A percentile compares a stretch with the other conserved stretches of the same genome.
These are phyloP conservation scores for Apamea anceps DNA, from an alignment of 2,888 invertebrate genomes.

Conservation along the genomic window DNA sequence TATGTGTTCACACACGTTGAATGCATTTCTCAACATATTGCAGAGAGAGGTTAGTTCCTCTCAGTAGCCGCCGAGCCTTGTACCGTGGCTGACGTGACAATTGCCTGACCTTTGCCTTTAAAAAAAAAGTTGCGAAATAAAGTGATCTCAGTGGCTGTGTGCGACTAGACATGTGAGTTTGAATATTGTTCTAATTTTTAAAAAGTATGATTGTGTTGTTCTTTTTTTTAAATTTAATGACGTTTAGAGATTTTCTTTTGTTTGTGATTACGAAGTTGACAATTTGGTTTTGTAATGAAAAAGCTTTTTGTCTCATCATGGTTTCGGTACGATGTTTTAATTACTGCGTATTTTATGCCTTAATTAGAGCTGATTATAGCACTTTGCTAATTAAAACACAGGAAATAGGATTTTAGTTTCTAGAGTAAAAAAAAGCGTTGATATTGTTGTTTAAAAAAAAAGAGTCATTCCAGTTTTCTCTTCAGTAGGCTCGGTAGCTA, in stretches of 20 bases:
- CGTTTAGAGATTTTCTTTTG: constrained; percentile 1
- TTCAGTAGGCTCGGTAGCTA: background rate
- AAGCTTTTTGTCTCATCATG: constrained; percentile 4
- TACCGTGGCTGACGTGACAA: constrained; percentile 69
- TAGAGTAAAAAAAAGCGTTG: background rate
- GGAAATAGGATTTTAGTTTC: background rate
- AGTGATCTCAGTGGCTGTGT: constrained; percentile 66
- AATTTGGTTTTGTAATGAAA: constrained; percentile 5
- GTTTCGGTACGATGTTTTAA: background rate
- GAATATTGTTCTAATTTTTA: background rate
- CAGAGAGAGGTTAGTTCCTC: constrained; percentile 75
- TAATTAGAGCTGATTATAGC: background rate
- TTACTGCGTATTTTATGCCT: background rate
- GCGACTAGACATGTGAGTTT: constrained; percentile 64
- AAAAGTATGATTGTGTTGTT: background rate
- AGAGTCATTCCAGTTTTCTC: background rate
- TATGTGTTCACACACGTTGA: constrained; percentile 38
- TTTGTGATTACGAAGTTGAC: constrained; percentile 1
- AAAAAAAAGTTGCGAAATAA: constrained; percentile 62
- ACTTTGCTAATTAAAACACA: background rate
- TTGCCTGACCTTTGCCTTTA: constrained; percentile 47
- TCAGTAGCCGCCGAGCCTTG: constrained; percentile 73
- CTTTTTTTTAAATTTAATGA: constrained; percentile 4
- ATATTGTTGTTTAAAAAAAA: background rate
- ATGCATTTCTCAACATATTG: constrained; percentile 79